Percentiles rank a stretch among this genome's conserved stretches.
Conservation (phyloP, 1,140 invertebrate species). For the Agraylea sexmaculata region DNA sequence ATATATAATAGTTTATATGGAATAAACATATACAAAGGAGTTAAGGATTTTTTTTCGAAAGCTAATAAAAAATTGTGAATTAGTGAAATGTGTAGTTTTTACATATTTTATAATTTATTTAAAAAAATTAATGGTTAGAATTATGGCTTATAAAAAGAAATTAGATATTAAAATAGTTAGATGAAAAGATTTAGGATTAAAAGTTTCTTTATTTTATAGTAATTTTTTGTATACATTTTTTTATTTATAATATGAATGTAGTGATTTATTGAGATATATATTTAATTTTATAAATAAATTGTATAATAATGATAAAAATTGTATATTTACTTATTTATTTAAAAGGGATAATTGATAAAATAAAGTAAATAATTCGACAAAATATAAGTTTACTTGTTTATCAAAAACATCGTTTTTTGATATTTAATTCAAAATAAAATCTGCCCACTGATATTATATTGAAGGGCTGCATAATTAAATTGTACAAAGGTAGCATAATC, state of each 20-base stretch:
- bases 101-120: slow-evolving; percentile 35
- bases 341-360: slow-evolving; percentile 27
- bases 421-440: slow-evolving; percentile 46
- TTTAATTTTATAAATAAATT: slow-evolving; percentile 10
- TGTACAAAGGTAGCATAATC: slow-evolving; percentile 61
- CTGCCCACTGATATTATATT: slow-evolving; percentile 50
- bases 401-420: slow-evolving; percentile 59
- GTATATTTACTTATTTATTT: slow-evolving; percentile 33
- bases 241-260: neutral
- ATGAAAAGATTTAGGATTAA: slow-evolving; percentile 29
- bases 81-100: too few relatives aligned
- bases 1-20: too few relatives aligned
- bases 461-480: slow-evolving; percentile 53
- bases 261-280: neutral
- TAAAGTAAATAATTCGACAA: slow-evolving; percentile 50
- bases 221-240: slow-evolving; percentile 23
- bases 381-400: slow-evolving; percentile 54
- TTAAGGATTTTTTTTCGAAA: too few relatives aligned
- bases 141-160: slow-evolving; percentile 29
- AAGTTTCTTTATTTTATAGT: slow-evolving; percentile 33
- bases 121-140: slow-evolving; percentile 27
- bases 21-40: too few relatives aligned
- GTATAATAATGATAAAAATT: slow-evolving; percentile 42
- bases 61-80: too few relatives aligned
- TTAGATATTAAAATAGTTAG: slow-evolving; percentile 25